Base-by-base conservation (phyloP, 2,888 invertebrate species). In the Apodemia zela region DNA sequence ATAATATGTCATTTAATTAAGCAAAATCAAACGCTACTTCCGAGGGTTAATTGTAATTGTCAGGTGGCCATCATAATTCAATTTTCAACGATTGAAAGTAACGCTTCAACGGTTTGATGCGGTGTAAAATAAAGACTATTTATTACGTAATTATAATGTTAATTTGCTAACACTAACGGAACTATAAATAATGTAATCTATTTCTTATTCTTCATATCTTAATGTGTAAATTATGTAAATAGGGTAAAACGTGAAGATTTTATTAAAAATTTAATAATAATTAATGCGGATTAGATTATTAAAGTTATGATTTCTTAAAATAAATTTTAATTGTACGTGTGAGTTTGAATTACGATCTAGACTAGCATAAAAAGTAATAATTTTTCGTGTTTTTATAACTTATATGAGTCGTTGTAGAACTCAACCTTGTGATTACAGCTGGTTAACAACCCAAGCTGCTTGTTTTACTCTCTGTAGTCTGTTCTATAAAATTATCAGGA, bases 81-180 rank as follows among this genome's bases (percentile, higher is more conserved):
- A 0, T 51, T 11, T 51, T 10, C 21, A 11, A 51, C 21, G 18
- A 51, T 11, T 51, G 2, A 11, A 11, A 51, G 17, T 18, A 51
- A 51, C 51, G 17, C 51, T 11, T 51, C 18, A 51, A 51, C 51
- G 18, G 21, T 51, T 18, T 11, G 18, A 51, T 18, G 18, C 18
- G 18, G 15, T 51, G 51, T 42, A 59, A 59, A 35, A n/a, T 42
- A 42, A 59, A 42, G 38, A 59, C 17, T 59, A 59, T 59, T 59
- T 42, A 59, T 59, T 59, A 21, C 21, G 59, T 59, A 59, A 59
- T 59, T 59, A 42, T 42, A 59, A 42, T 59, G 59, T 42, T 59
- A 59, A 59, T 51, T 51, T 10, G 51, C 51, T 51, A 51, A 51
- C 51, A 51, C 51, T 51, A 18, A 18, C 51, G 51, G 51, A 51